Percentiles rank a stretch among this genome's conserved stretches.
Conservation (phyloP, 2,113 vertebrate genomes). For the Gopherus evgoodei region DNA sequence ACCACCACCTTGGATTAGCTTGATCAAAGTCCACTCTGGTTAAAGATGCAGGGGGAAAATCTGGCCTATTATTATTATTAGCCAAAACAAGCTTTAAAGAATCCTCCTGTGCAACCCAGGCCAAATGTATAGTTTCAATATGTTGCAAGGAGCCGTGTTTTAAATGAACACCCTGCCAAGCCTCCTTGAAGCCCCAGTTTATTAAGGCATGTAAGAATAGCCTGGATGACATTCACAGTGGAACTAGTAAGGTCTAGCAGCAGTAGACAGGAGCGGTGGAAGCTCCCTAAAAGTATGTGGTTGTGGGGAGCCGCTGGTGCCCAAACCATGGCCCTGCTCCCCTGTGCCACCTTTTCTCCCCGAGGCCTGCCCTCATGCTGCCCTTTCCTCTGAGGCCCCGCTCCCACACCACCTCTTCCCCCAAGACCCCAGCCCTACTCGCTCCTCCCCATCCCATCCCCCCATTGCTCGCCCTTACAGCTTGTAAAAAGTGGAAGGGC, state of each 20-base stretch:
- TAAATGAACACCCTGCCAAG: background rate
- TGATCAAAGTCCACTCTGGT: background rate
- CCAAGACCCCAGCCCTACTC: too few relatives aligned
- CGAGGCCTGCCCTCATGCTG: too few relatives aligned
- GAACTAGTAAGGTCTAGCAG: background rate
- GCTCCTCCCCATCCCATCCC: too few relatives aligned
- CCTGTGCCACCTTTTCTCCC: too few relatives aligned
- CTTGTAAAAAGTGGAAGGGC: too few relatives aligned
- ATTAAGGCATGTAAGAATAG: background rate
- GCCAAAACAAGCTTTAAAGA: background rate
- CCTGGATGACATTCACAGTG: background rate
- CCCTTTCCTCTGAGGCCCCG: too few relatives aligned
- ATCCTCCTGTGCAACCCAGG: background rate
- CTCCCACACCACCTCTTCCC: too few relatives aligned
- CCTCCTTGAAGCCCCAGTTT: background rate
- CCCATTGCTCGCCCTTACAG: too few relatives aligned
- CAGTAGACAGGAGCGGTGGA: background rate
- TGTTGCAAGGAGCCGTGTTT: conserved; percentile 6
- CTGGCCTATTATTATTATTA: background rate
- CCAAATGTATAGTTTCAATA: background rate
- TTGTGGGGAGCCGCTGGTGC: too few relatives aligned
- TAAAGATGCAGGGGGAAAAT: background rate
- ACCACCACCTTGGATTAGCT: rapidly evolving
- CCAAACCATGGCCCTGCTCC: too few relatives aligned
- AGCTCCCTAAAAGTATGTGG: too few relatives aligned